Conservation (phyloP, 1,140 invertebrate species). For the Aphis craccivora region DNA sequence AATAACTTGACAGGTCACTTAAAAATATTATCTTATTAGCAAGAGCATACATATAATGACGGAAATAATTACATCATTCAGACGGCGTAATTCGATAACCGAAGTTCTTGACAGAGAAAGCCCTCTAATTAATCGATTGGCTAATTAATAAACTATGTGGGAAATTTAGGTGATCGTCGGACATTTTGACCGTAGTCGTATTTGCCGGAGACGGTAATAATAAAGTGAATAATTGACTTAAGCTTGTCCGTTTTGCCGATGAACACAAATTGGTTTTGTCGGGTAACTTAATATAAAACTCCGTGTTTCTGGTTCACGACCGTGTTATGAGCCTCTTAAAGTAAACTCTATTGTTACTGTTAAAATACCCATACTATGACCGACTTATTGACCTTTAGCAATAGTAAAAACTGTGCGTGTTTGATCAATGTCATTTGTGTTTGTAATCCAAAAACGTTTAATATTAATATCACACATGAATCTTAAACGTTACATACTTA, state of each 20-base stretch:
- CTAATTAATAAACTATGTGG: neutral
- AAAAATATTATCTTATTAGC: neutral
- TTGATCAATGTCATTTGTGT: neutral
- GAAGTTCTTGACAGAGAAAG: neutral
- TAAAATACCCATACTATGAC: neutral
- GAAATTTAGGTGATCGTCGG: neutral
- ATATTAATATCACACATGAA: neutral
- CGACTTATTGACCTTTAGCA: neutral
- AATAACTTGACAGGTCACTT: neutral
- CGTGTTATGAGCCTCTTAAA: neutral
- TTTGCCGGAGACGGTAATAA: neutral
- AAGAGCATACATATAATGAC: neutral
- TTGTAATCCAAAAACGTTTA: neutral
- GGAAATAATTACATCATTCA: too few species aligned
- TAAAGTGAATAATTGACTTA: constrained; percentile 47
- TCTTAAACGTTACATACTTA: neutral
- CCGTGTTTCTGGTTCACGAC: neutral
- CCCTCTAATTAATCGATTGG: neutral
- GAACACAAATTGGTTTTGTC: constrained; percentile 12
- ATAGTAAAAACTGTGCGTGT: neutral
- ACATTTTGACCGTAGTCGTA: neutral
- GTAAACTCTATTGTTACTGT: neutral
- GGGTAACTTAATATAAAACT: constrained; percentile 39
- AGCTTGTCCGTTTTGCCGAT: constrained; percentile 32
- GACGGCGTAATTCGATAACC: neutral